Base-by-base conservation (phyloP, 2,888 invertebrate genomes). In the Scaptomyza cyrtandrae region DNA sequence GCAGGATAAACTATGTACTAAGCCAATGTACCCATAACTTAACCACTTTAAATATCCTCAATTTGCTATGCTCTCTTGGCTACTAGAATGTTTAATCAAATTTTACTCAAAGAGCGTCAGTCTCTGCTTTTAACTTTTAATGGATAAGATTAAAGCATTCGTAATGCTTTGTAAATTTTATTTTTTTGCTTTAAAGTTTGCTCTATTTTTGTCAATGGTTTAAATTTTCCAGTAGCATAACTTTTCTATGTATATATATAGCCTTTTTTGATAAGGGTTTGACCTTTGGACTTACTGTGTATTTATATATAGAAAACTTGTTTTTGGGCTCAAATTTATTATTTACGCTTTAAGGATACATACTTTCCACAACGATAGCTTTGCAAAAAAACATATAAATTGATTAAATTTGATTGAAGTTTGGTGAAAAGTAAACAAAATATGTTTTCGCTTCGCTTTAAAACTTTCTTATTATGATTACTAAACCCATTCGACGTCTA, bases 11-110 rank as follows among this genome's bases (percentile, higher is more conserved):
- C 78, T 75, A 56, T n/a, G 31, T 41, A 33, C 60, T 59, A 67
- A 62, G 62, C 55, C 64, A 74, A 2, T 24, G 0, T 24, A 4
- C 3, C 24, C 24, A 61, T 63, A 66, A 76, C 66, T 66, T 46
- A 55, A 44, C 14, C 59, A 53, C 52, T 61, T 68, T 65, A 66
- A 57, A 59, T 62, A 49, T 50, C 41, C 60, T 86, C 64, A 65
- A 73, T 73, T 80, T 77, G 64, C 44, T 41, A 1, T 3, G 10
- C 16, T 10, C 41, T 41, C 48, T 37, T 44, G 7, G 43, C 16
- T 73, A 60, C 72, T 61, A 54, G 49, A 74, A 55, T 58, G 57
- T 57, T 29, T 50, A 58, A 75, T 74, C 48, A 48, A 72, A 3
- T 33, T 54, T 65, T 53, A 14, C 19, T 24, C 33, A n/a, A n/a